Base-by-base conservation (phyloP, 2,113 vertebrate genomes). In the Amia ocellicauda region DNA sequence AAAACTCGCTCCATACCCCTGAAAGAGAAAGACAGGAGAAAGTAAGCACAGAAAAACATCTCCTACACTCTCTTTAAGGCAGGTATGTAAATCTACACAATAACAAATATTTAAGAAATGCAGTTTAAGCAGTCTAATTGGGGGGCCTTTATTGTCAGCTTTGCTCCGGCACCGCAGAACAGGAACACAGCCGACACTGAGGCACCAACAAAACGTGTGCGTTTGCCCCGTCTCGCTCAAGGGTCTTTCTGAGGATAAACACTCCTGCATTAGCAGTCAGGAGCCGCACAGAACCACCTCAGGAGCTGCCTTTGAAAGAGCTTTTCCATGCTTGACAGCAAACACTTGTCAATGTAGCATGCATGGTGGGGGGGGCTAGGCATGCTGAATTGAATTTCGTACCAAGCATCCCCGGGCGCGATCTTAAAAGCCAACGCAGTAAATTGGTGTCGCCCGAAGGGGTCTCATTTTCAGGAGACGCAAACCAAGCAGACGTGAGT, bases 381-480 rank as follows among this genome's bases (percentile, higher is more conserved):
- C n/a, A n/a, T n/a, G n/a, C n/a, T n/a, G n/a, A n/a, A n/a, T n/a
- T n/a, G n/a, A n/a, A n/a, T n/a, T n/a, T n/a, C n/a, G n/a, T n/a
- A n/a, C n/a, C 31, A 27, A 10, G 22, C 51, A 24, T 50, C 17
- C 13, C 0, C 47, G 16, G 26, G 40, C 51, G 41, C 45, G 41
- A 3, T 56, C 45, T 43, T 19, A 45, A 53, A 65, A 57, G 29
- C 24, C 2, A 13, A 29, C 26, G 7, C 42, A 50, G 11, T 47
- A 66, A 64, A 60, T 17, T 62, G 22, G 26, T 28, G 13, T n/a
- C 54, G 61, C 71, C 68, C 68, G 62, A 57, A 58, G 74, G 60
- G 65, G n/a, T 55, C 60, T 10, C 26, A 27, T 70, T 49, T 58
- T 60, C 57, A 74, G 66, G 73, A 78, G 83, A 80, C 69, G 66